Conservation (phyloP, 1,140 invertebrate species). For the Panagrolaimus sp. region DNA sequence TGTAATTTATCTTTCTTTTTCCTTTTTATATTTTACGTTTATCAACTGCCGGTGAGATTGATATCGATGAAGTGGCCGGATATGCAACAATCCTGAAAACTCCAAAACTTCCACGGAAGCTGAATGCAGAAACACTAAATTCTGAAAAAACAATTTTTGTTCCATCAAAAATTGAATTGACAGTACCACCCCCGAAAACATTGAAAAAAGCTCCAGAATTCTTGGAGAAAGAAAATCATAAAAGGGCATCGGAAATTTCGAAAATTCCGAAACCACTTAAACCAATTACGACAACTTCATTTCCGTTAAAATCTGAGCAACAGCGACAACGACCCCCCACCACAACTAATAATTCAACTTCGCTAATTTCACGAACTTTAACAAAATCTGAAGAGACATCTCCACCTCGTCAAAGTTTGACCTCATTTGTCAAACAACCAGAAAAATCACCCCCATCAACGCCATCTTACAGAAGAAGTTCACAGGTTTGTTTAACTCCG, state of each 20-base stretch:
- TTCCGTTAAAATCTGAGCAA: not conserved
- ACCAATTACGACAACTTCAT: not conserved
- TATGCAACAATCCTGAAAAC: constrained; percentile 9
- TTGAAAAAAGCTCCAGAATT: not conserved
- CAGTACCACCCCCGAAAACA: not conserved
- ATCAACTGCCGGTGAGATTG: not conserved
- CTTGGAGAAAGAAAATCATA: no score
- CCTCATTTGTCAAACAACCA: no score
- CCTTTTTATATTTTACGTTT: not conserved
- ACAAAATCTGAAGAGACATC: not conserved
- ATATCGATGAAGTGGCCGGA: constrained; percentile 5
- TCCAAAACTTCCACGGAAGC: not conserved
- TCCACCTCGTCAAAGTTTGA: not conserved
- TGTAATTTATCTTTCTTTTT: no score
- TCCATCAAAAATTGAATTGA: not conserved
- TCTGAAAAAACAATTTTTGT: not conserved
- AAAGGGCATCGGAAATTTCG: no score
- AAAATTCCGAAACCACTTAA: not conserved
- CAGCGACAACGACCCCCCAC: no score
- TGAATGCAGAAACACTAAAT: not conserved
- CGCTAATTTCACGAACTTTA: not conserved
- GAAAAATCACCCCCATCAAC: no score
- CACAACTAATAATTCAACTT: not conserved
- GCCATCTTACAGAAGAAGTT: no score
- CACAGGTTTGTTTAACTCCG: no score